Conservation (phyloP, 1,140 invertebrate genomes). For the Dendrolimus kikuchii region DNA sequence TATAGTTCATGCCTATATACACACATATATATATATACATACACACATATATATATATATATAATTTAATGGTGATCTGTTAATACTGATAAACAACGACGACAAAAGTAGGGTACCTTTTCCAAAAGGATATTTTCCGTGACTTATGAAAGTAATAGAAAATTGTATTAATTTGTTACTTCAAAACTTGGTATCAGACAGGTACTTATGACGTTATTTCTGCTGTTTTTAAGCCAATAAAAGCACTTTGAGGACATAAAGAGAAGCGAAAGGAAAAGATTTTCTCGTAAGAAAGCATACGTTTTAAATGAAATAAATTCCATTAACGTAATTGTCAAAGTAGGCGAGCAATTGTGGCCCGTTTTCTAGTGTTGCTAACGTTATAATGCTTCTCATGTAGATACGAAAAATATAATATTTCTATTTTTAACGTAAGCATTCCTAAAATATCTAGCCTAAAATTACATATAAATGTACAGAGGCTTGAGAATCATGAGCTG, state of each 20-base stretch:
- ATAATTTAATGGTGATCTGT: too few relatives aligned
- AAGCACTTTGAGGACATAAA: slow-evolving; percentile 19
- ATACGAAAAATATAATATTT: not conserved
- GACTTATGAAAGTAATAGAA: too few relatives aligned
- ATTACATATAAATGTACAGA: slow-evolving; percentile 26
- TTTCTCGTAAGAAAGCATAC: slow-evolving; percentile 21
- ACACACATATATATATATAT: too few relatives aligned
- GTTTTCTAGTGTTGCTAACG: slow-evolving; percentile 2
- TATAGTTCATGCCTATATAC: too few relatives aligned
- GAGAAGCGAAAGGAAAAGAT: too few relatives aligned
- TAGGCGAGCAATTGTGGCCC: slow-evolving; percentile 35
- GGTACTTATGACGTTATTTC: too few relatives aligned
- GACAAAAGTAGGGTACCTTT: too few relatives aligned
- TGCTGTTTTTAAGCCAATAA: not conserved
- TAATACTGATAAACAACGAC: too few relatives aligned
- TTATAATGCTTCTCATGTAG: not conserved
- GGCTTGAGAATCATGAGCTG: slow-evolving; percentile 29
- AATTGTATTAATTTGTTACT: too few relatives aligned
- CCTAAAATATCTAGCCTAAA: slow-evolving; percentile 13
- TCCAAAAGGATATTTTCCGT: too few relatives aligned
- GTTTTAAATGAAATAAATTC: slow-evolving; percentile 61
- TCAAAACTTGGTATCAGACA: too few relatives aligned
- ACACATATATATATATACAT: too few relatives aligned
- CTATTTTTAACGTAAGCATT: not conserved
- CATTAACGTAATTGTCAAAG: slow-evolving; percentile 61